Evolutionary conservation across 2,888 invertebrate species (phyloP).

Genomic region (Cephus rjabovi): DNA sequence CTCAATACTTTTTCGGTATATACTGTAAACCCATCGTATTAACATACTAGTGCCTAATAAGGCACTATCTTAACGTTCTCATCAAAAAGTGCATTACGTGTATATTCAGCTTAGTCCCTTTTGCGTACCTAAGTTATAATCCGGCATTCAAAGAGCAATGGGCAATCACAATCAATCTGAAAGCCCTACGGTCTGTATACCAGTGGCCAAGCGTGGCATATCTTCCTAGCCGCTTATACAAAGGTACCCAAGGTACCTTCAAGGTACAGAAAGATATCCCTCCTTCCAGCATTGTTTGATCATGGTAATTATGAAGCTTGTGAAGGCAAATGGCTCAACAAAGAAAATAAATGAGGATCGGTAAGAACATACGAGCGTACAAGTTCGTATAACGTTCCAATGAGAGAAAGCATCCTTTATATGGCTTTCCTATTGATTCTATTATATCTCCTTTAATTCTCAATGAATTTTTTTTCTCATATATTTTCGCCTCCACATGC

Average conservation of each 20-base stretch:
- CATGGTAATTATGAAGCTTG: constrained; percentile 54
- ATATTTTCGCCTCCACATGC: not conserved
- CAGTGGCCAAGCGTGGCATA: not conserved
- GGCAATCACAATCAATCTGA: constrained; percentile 25
- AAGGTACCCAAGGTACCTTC: not conserved
- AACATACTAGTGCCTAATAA: not conserved
- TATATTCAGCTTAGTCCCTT: not conserved
- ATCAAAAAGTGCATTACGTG: not conserved
- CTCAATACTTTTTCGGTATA: not conserved
- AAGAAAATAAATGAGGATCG: constrained; percentile 30
- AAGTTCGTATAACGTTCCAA: not conserved
- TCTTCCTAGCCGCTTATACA: not conserved
- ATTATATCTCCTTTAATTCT: not conserved
- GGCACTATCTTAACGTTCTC: not conserved
- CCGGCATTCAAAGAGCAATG: constrained; percentile 27
- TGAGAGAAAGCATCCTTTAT: not conserved
- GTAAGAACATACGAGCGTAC: constrained; percentile 8
- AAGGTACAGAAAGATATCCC: not conserved
- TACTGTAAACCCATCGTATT: not conserved
- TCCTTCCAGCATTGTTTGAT: constrained; percentile 51
- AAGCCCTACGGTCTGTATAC: not conserved
- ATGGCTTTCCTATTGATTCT: not conserved
- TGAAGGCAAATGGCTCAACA: constrained; percentile 31
- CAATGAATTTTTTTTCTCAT: not conserved
- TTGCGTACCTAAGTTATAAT: constrained; percentile 10